Conservation (phyloP, 92 coral and sea anemone species). For the Epizoanthus stellaris region DNA sequence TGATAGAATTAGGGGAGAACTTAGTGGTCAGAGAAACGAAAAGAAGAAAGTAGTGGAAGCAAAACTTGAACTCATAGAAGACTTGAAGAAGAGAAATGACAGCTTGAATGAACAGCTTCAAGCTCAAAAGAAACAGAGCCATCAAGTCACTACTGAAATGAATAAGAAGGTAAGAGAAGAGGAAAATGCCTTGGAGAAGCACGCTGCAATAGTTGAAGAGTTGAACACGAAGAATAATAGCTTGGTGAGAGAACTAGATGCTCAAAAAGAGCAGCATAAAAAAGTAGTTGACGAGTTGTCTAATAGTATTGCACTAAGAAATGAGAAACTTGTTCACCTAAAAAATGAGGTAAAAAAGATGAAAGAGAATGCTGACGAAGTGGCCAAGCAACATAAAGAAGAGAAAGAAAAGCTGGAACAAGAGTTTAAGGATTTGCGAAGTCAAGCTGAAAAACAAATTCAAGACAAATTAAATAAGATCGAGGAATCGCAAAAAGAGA, state of each 20-base stretch:
- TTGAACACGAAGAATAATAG: constrained; percentile 52
- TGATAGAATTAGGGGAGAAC: constrained; percentile 53
- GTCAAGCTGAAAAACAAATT: constrained; percentile 63
- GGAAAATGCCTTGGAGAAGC: constrained; percentile 56
- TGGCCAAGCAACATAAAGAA: constrained; percentile 63
- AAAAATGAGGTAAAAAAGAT: constrained; percentile 72
- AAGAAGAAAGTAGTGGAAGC: constrained; percentile 65
- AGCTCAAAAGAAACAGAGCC: constrained; percentile 50
- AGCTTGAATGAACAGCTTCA: constrained; percentile 52
- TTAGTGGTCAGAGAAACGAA: constrained; percentile 54
- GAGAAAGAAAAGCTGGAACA: constrained; percentile 59
- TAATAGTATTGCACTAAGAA: constrained; percentile 75
- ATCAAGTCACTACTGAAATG: constrained; percentile 61
- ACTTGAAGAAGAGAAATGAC: constrained; percentile 51
- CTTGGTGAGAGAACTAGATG: constrained; percentile 46
- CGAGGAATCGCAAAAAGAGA: constrained; percentile 73
- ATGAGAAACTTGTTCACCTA: constrained; percentile 74
- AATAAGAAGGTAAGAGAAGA: constrained; percentile 62
- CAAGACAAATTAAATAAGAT: constrained; percentile 74
- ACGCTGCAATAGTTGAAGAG: constrained; percentile 44
- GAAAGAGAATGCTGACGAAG: constrained; percentile 56
- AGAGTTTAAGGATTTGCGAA: constrained; percentile 57
- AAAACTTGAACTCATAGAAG: constrained; percentile 54
- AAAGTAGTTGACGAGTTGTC: constrained; percentile 74
- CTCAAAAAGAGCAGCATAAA: constrained; percentile 56